Conservation (phyloP, 1,140 invertebrate species). For the Bombyx mandarina region DNA sequence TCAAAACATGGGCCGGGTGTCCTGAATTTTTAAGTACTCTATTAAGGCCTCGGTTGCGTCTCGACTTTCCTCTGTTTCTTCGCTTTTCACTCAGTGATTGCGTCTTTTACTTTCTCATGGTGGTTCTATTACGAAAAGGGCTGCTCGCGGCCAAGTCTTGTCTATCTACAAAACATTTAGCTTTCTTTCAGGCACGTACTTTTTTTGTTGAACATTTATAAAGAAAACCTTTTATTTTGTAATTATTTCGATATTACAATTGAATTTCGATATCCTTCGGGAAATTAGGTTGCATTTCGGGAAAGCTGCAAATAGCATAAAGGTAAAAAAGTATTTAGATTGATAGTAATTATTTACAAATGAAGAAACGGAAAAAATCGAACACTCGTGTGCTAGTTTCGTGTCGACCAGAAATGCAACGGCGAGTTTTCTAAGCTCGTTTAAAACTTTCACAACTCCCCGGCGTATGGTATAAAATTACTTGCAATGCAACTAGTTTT, state of each 20-base stretch:
- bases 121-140: slow-evolving; percentile 24
- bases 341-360: no score
- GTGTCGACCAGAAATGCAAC: slow-evolving; percentile 22
- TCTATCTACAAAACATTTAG: background rate
- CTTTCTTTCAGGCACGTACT: no score
- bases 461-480: slow-evolving; percentile 27
- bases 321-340: no score
- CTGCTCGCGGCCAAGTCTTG: slow-evolving; percentile 22
- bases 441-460: slow-evolving; percentile 36
- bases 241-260: no score
- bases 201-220: no score
- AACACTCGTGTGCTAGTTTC: background rate
- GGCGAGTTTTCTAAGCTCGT: slow-evolving; percentile 29
- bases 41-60: slow-evolving; percentile 35
- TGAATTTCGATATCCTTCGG: no score
- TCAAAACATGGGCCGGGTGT: slow-evolving; percentile 19
- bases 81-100: slow-evolving; percentile 59
- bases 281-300: no score
- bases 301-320: no score
- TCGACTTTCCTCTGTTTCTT: slow-evolving; percentile 18
- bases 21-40: slow-evolving; percentile 62
- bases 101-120: slow-evolving; percentile 56
- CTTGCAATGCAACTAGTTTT: slow-evolving; percentile 32
- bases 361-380: no score
- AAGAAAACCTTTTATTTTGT: no score